Evolutionary conservation across 2,797 vertebrate species (phyloP), one percentile per base, ranked within the genome.

Genomic region (Rhinoraja longicauda): DNA sequence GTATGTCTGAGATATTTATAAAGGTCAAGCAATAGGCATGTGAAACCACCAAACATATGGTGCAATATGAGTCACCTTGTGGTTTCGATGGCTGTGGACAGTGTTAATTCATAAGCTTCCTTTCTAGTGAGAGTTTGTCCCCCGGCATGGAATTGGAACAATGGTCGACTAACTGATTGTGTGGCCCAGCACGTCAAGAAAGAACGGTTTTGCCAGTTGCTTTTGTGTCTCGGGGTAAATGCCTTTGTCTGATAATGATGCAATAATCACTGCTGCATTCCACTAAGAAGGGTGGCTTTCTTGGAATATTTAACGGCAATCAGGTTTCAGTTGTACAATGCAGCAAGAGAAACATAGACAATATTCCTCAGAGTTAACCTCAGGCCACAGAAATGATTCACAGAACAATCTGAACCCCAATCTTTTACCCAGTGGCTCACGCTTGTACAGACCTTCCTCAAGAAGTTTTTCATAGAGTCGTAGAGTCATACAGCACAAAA

Each of bases 21-120:
- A 88, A 88, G 84, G 84, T 88, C 84, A 88, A 88, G 64, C 81
- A 88, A 67, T 36, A 88, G 84, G 64, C n/a, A 88, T 88, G 29
- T 67, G 84, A 88, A 88, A 36, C 84, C 62, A 7, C 59, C 19
- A 59, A 88, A 88, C n/a, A 88, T 67, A 67, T 24, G 84, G 59
- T 36, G 84, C 84, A 67, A 32, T 64, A n/a, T 67, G 84, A 88
- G 62, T 88, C n/a, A 67, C n/a, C 36, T 19, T 67, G 62, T 17
- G 17, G 59, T 88, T 88, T 88, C 62, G n/a, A 21, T 88, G 17
- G 84, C 6, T 32, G 13, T 32, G 59, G 62, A 88, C 62, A 64
- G 84, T 88, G 82, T 86, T 86, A 86, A 86, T 86, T 86, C 82
- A 86, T 59, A 17, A n/a, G 59, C 57, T 62, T 86, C 29, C 82